Evolutionary conservation across 1,140 invertebrate genomes (phyloP).

Genomic region (Polypedilum vanderplanki): DNA sequence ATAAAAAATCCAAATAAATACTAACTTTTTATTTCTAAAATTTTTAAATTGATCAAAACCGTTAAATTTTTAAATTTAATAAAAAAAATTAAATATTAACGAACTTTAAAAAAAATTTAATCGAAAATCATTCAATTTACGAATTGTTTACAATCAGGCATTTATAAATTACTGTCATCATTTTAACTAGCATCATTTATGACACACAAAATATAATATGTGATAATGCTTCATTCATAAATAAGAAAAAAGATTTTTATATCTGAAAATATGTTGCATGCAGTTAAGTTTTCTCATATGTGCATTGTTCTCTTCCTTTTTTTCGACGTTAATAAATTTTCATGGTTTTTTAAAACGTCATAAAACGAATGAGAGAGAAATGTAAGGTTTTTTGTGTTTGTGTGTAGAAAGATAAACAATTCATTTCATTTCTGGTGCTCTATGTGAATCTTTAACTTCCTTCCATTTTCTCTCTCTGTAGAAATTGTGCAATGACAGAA

Average conservation of each 20-base stretch:
- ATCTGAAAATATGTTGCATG: background rate
- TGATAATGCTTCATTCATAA: slow-evolving; percentile 19
- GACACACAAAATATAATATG: slow-evolving; percentile 2
- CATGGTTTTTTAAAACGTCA: slow-evolving; percentile 21
- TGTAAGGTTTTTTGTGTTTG: background rate
- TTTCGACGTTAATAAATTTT: slow-evolving; percentile 20
- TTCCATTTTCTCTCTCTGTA: background rate
- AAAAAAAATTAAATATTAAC: too few relatives aligned
- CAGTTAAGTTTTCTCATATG: slow-evolving; percentile 1
- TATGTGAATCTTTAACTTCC: background rate
- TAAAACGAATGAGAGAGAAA: background rate
- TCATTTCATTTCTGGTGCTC: background rate
- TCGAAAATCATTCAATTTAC: too few relatives aligned
- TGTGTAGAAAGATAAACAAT: slow-evolving; percentile 24
- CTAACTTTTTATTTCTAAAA: too few relatives aligned
- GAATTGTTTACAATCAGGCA: too few relatives aligned
- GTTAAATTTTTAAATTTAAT: too few relatives aligned
- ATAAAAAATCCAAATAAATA: too few relatives aligned
- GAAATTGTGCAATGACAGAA: background rate
- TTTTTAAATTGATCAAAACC: too few relatives aligned
- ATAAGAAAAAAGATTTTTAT: background rate
- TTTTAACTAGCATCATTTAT: background rate
- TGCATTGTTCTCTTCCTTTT: background rate
- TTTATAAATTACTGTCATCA: too few relatives aligned
- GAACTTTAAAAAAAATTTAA: too few relatives aligned